phyloP scores from a whole-genome alignment of 2,113 vertebrate species.

The Bothrops jararaca region DNA sequence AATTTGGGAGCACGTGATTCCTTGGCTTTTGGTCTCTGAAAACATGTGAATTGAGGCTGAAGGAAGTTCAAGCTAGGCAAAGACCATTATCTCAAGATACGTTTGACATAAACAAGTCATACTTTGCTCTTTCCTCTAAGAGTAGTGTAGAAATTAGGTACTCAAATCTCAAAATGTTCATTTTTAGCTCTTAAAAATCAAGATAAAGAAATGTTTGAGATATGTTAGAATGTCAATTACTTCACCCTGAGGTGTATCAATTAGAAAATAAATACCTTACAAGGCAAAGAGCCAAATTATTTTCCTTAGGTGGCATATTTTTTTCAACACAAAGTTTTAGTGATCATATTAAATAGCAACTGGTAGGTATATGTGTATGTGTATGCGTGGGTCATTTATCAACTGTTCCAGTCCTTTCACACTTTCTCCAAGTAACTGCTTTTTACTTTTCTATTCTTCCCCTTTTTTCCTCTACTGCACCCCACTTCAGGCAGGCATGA shows the following conservation, averaged over 20 bases:
- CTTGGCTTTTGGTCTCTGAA: not conserved
- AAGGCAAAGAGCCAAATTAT: not conserved
- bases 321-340: not conserved
- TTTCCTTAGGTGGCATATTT: not conserved
- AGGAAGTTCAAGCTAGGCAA: not conserved
- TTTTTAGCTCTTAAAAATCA: not conserved
- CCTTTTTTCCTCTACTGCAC: not conserved
- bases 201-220: not conserved
- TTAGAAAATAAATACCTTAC: not conserved
- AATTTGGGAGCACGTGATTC: not conserved
- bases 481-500: constrained; percentile 85
- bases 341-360: not conserved
- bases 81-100: not conserved
- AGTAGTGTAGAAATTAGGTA: not conserved
- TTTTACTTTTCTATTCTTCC: not conserved
- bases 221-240: not conserved
- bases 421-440: not conserved
- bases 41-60: not conserved
- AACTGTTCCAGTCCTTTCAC: not conserved
- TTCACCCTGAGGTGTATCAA: not conserved
- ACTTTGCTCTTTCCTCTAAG: not conserved
- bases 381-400: no score
- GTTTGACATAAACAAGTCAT: not conserved
- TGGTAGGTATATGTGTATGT: not conserved
- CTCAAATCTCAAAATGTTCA: not conserved